Base-by-base conservation (phyloP, 2,888 invertebrate genomes). In the Eutolmus rufibarbis region DNA sequence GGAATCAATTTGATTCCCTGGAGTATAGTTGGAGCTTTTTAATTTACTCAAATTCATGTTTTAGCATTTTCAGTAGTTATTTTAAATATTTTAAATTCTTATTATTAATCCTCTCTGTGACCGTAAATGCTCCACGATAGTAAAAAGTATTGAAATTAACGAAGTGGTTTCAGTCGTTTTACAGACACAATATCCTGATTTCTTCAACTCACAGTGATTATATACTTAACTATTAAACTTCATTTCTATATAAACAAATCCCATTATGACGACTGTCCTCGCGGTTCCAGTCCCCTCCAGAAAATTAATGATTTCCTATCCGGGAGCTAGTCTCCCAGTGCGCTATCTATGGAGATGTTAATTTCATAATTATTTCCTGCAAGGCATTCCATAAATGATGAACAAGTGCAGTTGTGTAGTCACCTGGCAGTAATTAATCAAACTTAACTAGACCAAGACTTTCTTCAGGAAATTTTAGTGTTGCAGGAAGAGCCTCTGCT, bases 341-440 rank as follows among this genome's bases (percentile, higher is more conserved):
- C 66, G 66, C 66, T 66, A 66, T 66, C 79, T 28, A 46, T 34
- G 51, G 56, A 81, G 31, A 81, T 81, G 81, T 81, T 81, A 81
- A 81, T 81, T 81, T 81, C 34, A 56, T 81, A 81, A 81, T 81
- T 81, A 81, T 81, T 81, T 81, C 81, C 81, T 51, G 51, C 51
- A 56, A 56, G 23, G 81, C 19, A 28, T 31, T 81, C 56, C 31
- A 81, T 51, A 81, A 81, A 81, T 81, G 81, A 56, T 56, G 81
- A 51, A 56, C 31, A 56, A 81, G 51, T 81, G 81, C 56, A 56
- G 51, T 31, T 31, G n/a, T 56, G 81, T 56, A 81, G 31, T 56
- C 56, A 56, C 31, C 81, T 81, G 56, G 81, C 51, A 56, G 56
- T 56, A 51, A 81, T 81, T 81, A 81, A 81, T 81, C 81, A 81